Conservation (phyloP, 2,888 invertebrate genomes). For the Ormia ochracea region DNA sequence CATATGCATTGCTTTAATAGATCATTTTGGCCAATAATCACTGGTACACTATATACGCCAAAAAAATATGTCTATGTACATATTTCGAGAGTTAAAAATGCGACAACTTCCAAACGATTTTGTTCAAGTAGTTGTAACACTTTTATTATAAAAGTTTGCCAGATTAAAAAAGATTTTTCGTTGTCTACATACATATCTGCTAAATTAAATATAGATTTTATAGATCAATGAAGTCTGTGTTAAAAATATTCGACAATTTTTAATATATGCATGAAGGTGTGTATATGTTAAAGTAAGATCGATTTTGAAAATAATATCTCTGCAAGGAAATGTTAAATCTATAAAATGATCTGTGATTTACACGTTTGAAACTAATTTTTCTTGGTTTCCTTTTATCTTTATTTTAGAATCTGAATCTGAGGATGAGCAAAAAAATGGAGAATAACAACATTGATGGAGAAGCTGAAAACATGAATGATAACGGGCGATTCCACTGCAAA, state of each 20-base stretch:
- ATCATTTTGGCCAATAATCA: conserved; percentile 68
- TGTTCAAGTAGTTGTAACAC: conserved; percentile 50
- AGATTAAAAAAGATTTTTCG: conserved; percentile 72
- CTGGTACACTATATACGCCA: conserved; percentile 64
- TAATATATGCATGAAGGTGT: no score
- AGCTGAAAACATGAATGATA: background rate
- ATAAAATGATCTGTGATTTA: no score
- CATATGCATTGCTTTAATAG: conserved; percentile 64
- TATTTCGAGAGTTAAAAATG: background rate
- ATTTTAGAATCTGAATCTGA: conserved; percentile 77
- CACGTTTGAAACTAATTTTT: no score
- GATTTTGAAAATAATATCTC: no score
- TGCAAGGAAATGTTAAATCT: no score
- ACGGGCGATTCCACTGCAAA: conserved; percentile 3
- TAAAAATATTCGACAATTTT: no score
- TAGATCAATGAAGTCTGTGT: conserved; percentile 70
- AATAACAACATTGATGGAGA: conserved; percentile 65
- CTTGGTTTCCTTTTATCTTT: no score
- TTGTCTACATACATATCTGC: conserved; percentile 71
- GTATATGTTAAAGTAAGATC: no score
- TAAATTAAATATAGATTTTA: conserved; percentile 63
- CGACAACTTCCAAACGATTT: conserved; percentile 46
- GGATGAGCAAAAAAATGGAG: conserved; percentile 74
- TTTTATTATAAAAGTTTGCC: conserved; percentile 66
- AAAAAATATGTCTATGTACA: background rate